Base-by-base conservation (phyloP, 1,140 invertebrate genomes). In the Leucophenga varia region DNA sequence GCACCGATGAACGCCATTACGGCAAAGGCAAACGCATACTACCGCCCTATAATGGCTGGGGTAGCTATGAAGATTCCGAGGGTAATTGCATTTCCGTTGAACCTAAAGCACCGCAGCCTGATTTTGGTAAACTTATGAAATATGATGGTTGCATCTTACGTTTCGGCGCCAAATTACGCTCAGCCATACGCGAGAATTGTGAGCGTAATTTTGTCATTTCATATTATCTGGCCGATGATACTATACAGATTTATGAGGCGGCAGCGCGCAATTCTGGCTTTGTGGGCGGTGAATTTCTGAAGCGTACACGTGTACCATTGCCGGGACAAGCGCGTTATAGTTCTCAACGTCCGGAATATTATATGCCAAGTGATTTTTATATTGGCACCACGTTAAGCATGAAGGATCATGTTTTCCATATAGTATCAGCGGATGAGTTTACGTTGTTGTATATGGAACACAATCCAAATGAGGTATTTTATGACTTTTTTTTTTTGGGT, bases 21-120 rank as follows among this genome's bases (percentile, higher is more conserved):
- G 39, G 48, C 3, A 72, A 61, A 19, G 51, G 58, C 59, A 16
- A 74, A 80, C 78, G 79, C 20, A 74, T 85, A 38, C 65, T 90
- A 21, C 91, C 93, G 9, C 91, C 91, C 1, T 93, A 91, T 80
- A 94, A 93, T 65, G 91, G 91, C 4, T 92, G 85, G 76, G 93
- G 93, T 4, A 84, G 83, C 1, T 86, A 90, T 53, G 90, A 93
- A 55, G 92, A 95, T 75, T 93, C 91, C 0, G 83, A 92, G 17
- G 86, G 86, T 49, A 93, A 92, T 64, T 93, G 90, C 70, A 79
- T 86, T 3, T 84, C 82, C 0, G 79, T 93, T 1, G 80, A 89
- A 45, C 88, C 88, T 0, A 88, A 89, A 60, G 77, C 86, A 1
- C 86, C 86, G 0, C 86, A 86, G 64, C 81, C 82, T 35, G 86